Base-by-base conservation (phyloP, 2,888 invertebrate species). In the Pinctada fucata region DNA sequence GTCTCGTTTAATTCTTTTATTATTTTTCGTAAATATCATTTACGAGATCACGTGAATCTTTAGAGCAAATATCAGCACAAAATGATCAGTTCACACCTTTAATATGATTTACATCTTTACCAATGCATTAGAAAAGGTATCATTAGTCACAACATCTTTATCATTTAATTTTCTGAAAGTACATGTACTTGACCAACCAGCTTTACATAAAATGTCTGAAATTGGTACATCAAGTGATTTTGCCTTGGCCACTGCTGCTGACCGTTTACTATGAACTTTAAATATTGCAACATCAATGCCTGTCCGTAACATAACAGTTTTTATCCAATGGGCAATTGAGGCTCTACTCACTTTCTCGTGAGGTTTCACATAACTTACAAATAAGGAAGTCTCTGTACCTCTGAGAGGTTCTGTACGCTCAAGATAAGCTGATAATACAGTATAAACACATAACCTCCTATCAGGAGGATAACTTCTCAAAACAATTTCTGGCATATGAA, bases 141-240 rank as follows among this genome's bases (percentile, higher is more conserved):
- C 72, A 48, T 52, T 48, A 58, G 6, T n/a, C 3, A 65, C 75
- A 75, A 70, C 16, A 48, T 51, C n/a, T 64, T 76, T 69, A 45
- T 76, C 63, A 49, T 76, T 69, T 10, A 52, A 75, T 63, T 76
- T 76, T 64, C 52, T 67, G 52, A 76, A 76, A 68, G 69, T 76
- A 13, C 68, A 51, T 49, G 13, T 64, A 64, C 52, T 76, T 6
- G 70, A 47, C 76, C 76, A 76, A 3, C 76, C 69, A 52, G 70
- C 76, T 49, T 68, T 45, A 3, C 50, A 67, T 51, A 69, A 69
- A 47, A 75, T 75, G 3, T 75, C 58, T n/a, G 64, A 47, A n/a
- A 76, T 47, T 47, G 70, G 64, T 16, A 76, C 71, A 48, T 45
- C 51, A 45, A 65, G 64, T 48, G 31, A n/a, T 47, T 47, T 76